These are phyloP conservation scores for Potamilus streckersoni DNA, from an alignment of 1,140 invertebrate species.

Conservation along the genomic window DNA sequence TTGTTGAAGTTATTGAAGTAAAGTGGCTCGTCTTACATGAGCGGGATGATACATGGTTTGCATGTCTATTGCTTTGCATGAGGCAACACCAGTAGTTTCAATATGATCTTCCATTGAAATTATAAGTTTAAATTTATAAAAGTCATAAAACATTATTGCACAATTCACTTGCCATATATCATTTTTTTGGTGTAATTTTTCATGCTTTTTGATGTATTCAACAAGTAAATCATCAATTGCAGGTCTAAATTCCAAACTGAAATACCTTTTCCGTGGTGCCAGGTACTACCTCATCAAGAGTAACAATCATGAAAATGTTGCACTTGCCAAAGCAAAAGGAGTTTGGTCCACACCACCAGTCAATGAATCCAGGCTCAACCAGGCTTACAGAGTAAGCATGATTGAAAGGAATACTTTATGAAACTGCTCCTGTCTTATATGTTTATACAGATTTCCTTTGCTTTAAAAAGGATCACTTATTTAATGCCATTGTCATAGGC, in stretches of 20 bases:
- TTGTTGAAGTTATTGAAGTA: no score
- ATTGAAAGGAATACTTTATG: no score
- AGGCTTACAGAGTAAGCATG: conserved; percentile 79
- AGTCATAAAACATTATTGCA: not conserved
- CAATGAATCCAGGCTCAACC: conserved; percentile 96
- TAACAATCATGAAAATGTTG: conserved; percentile 97
- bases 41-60: no score
- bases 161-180: not conserved
- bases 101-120: not conserved
- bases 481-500: no score
- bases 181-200: conserved; percentile 1
- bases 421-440: no score
- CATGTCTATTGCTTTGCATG: no score
- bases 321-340: conserved; percentile 90
- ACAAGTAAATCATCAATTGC: conserved; percentile 13
- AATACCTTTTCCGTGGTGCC: conserved; percentile 94
- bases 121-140: not conserved
- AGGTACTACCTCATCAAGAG: conserved; percentile 98
- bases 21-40: no score
- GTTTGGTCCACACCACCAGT: conserved; percentile 98
- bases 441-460: no score
- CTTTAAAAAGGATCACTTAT: no score
- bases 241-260: conserved; percentile 74
- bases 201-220: not conserved
- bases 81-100: not conserved